These are phyloP conservation scores for Ecliptopera silaceata DNA, from an alignment of 2,888 invertebrate genomes.

Conservation along the genomic window DNA sequence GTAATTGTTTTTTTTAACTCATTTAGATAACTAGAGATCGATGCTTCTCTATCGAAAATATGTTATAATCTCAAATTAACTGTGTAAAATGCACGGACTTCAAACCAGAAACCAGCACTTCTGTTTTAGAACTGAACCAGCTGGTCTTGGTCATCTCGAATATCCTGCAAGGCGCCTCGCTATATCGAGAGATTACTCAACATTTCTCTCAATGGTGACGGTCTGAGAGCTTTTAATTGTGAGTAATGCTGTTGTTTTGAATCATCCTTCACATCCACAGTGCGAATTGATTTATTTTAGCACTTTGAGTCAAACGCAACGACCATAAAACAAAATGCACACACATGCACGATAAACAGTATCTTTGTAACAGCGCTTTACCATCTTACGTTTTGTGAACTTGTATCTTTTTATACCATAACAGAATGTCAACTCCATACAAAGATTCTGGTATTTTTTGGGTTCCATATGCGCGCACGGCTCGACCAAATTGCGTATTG, in stretches of 20 bases:
- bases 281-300: constrained; percentile 21
- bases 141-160: constrained; percentile 44
- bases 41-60: not conserved
- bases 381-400: not conserved
- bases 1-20: too few relatives aligned
- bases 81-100: too few relatives aligned
- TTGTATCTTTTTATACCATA: not conserved
- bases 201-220: constrained; percentile 35
- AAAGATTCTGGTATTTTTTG: not conserved
- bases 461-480: not conserved
- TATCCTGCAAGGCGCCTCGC: constrained; percentile 44
- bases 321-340: not conserved
- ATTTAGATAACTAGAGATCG: too few relatives aligned
- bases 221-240: constrained; percentile 24
- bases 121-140: not conserved
- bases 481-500: constrained; percentile 6
- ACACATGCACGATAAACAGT: not conserved
- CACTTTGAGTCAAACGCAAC: not conserved
- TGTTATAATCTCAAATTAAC: too few relatives aligned
- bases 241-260: constrained; percentile 29
- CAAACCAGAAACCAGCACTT: not conserved
- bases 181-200: constrained; percentile 75
- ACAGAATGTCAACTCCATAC: not conserved
- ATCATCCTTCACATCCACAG: constrained; percentile 17
- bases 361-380: not conserved